Evolutionary conservation across 2,113 vertebrate genomes (phyloP).

Genomic region (Anolis sagrei): DNA sequence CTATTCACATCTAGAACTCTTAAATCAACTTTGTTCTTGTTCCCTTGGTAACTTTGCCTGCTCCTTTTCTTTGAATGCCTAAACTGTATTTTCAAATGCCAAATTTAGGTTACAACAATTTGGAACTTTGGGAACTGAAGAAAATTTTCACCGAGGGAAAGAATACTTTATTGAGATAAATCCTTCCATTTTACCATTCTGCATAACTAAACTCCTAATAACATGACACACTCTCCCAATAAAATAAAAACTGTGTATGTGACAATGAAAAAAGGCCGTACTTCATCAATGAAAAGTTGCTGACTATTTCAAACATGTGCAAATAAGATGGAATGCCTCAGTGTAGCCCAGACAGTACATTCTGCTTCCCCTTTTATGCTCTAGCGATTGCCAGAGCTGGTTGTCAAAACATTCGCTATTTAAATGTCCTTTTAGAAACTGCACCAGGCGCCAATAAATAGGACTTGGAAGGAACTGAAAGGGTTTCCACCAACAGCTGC

Average conservation of each 20-base stretch:
- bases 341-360: conserved; percentile 23
- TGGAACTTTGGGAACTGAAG: too few relatives aligned
- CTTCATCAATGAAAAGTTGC: not conserved
- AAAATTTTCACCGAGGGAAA: not conserved
- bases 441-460: conserved; percentile 1
- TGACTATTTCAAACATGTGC: not conserved
- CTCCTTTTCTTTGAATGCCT: too few relatives aligned
- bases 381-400: conserved; percentile 21
- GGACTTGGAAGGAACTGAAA: not conserved
- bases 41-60: too few relatives aligned
- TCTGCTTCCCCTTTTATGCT: conserved; percentile 6
- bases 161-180: not conserved
- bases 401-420: conserved; percentile 29
- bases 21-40: too few relatives aligned
- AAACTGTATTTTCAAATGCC: too few relatives aligned
- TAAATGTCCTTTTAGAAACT: conserved; percentile 8
- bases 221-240: not conserved
- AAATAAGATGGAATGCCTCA: conserved; percentile 7
- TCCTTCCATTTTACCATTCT: too few relatives aligned
- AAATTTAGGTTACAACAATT: too few relatives aligned
- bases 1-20: too few relatives aligned
- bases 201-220: not conserved
- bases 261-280: not conserved
- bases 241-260: not conserved
- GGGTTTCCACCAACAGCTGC: conserved; percentile 11